Conservation (phyloP, 2,888 invertebrate species). For the Clitarchus hookeri region DNA sequence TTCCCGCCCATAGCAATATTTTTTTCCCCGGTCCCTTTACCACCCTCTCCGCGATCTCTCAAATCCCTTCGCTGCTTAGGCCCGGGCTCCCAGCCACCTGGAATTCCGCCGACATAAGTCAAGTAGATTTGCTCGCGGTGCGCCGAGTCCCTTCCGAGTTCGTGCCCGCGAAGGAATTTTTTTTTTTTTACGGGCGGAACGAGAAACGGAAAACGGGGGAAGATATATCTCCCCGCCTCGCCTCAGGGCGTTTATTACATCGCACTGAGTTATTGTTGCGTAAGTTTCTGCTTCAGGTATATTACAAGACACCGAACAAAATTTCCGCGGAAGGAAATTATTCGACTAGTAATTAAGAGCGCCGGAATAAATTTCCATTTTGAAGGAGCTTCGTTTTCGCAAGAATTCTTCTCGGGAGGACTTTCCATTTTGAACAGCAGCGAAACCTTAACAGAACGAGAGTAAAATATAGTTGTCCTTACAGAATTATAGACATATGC, state of each 20-base stretch:
- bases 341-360: not conserved
- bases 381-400: not conserved
- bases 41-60: not conserved
- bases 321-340: not conserved
- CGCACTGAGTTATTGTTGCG: not conserved
- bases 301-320: not conserved
- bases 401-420: not conserved
- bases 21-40: not conserved
- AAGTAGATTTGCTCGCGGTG: not conserved
- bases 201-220: not conserved
- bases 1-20: not conserved
- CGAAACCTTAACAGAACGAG: too few relatives aligned
- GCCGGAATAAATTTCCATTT: not conserved
- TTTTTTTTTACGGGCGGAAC: not conserved
- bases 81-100: not conserved
- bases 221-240: not conserved
- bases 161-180: not conserved
- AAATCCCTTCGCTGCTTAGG: not conserved
- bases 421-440: too few relatives aligned
- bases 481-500: too few relatives aligned
- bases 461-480: too few relatives aligned
- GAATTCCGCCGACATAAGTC: not conserved
- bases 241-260: not conserved
- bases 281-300: not conserved
- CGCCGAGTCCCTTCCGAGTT: not conserved